These are phyloP conservation scores for Saturnia japonica DNA, from an alignment of 2,888 invertebrate genomes.

Conservation along the genomic window DNA sequence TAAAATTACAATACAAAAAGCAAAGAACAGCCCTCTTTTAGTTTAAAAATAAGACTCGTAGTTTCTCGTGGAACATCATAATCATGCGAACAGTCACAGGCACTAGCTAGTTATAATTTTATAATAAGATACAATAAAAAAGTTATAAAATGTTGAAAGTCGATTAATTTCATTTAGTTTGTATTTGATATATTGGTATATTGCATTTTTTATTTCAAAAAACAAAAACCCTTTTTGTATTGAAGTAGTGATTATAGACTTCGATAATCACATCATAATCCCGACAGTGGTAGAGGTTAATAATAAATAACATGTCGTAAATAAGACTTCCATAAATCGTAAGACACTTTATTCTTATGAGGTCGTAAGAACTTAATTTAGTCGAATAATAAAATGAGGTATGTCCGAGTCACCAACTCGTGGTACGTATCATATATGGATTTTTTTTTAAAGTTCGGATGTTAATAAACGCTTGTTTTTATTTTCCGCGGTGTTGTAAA, in stretches of 20 bases:
- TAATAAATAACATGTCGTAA: conserved; percentile 60
- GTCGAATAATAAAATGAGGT: conserved; percentile 59
- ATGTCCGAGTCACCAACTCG: conserved; percentile 45
- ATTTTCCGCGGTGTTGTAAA: conserved; percentile 51
- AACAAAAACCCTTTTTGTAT: not conserved
- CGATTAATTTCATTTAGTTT: not conserved
- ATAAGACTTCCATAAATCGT: conserved; percentile 56
- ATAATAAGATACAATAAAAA: not conserved
- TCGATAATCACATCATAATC: conserved; percentile 57
- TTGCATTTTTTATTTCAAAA: not conserved
- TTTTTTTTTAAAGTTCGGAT: conserved; percentile 42
- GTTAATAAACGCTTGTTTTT: conserved; percentile 53
- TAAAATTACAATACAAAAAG: too few relatives aligned
- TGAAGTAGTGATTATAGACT: conserved; percentile 47
- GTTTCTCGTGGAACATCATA: too few relatives aligned
- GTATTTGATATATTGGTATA: too few relatives aligned
- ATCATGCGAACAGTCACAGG: too few relatives aligned
- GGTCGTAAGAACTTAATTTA: conserved; percentile 62
- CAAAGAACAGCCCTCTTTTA: too few relatives aligned
- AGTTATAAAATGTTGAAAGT: not conserved
- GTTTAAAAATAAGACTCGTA: too few relatives aligned
- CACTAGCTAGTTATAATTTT: too few relatives aligned
- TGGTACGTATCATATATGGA: conserved; percentile 39
- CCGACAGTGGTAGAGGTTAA: conserved; percentile 41
- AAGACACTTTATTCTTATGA: conserved; percentile 49